These are phyloP conservation scores for Chaetophractus vellerosus DNA, from an alignment of 2,797 vertebrate species.

Conservation along the genomic window DNA sequence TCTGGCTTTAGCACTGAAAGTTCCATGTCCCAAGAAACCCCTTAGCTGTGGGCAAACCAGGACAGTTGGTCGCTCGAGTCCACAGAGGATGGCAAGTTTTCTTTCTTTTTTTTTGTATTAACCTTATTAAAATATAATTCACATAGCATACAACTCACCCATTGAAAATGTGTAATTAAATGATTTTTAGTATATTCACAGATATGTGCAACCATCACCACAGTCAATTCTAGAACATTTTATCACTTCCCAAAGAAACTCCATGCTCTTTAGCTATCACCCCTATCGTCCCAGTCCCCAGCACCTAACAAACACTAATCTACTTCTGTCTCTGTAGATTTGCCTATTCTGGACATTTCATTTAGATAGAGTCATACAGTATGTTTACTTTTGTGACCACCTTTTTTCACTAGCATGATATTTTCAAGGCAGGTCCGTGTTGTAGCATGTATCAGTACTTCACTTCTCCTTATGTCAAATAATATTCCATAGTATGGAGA, in stretches of 20 bases:
- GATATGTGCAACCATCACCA: neutral
- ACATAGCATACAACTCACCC: neutral
- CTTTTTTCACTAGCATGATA: neutral
- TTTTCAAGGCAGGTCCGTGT: neutral
- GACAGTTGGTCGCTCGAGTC: neutral
- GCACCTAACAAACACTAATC: neutral
- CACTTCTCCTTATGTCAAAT: neutral
- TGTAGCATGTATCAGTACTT: neutral
- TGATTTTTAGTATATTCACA: neutral
- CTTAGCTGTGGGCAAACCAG: neutral
- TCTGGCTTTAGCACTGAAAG: neutral
- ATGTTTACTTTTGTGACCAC: neutral
- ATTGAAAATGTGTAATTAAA: no score
- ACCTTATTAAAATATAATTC: neutral
- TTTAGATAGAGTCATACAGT: neutral
- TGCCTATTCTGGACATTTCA: slow-evolving; percentile 13
- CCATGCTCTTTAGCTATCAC: neutral
- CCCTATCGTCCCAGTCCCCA: no score
- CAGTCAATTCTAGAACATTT: neutral
- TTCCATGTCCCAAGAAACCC: neutral
- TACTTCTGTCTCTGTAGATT: neutral
- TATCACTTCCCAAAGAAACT: neutral
- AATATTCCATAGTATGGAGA: neutral
- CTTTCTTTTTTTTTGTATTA: neutral
- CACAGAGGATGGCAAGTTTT: neutral